Percentiles rank a stretch among this genome's conserved stretches.
Evolutionary conservation across 2,797 vertebrate genomes (phyloP).

Genomic region (Tinamus major): DNA sequence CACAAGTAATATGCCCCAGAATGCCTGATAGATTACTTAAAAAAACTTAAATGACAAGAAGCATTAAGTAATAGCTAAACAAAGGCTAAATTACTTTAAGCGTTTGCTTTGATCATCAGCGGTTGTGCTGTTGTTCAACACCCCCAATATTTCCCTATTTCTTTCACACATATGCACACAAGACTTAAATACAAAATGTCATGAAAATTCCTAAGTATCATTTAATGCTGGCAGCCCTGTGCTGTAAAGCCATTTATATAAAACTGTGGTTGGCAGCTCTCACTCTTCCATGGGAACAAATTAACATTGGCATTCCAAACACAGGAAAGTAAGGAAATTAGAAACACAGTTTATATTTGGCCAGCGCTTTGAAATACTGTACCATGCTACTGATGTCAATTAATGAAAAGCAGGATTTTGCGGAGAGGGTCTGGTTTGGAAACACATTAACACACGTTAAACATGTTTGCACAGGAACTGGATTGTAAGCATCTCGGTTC

Average conservation of each 20-base stretch:
- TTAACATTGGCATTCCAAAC: conserved; percentile 87
- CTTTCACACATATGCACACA: conserved; percentile 50
- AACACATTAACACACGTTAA: conserved; percentile 87
- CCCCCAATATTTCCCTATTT: neutral
- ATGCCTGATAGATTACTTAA: neutral
- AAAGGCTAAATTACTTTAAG: conserved; percentile 19
- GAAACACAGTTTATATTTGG: conserved; percentile 85
- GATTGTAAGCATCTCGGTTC: conserved; percentile 82
- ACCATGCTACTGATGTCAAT: conserved; percentile 87
- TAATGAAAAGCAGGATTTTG: conserved; percentile 86
- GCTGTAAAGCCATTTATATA: conserved; percentile 79
- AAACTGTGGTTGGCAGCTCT: conserved; percentile 82
- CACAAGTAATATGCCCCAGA: neutral
- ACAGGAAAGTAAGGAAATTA: conserved; percentile 87
- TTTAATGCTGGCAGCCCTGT: conserved; percentile 75
- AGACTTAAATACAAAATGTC: conserved; percentile 76
- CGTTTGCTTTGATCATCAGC: neutral
- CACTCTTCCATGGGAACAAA: conserved; percentile 84
- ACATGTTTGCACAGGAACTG: conserved; percentile 87
- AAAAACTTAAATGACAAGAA: neutral
- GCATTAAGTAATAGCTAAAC: neutral
- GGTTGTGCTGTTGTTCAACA: neutral
- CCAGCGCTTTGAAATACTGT: conserved; percentile 86
- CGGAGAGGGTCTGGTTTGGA: conserved; percentile 82
- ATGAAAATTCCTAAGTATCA: conserved; percentile 76